A percentile compares a stretch with the other conserved stretches of the same genome.
phyloP scores from a whole-genome alignment of 1,140 invertebrate genomes.

The Andricus grossulariae region DNA sequence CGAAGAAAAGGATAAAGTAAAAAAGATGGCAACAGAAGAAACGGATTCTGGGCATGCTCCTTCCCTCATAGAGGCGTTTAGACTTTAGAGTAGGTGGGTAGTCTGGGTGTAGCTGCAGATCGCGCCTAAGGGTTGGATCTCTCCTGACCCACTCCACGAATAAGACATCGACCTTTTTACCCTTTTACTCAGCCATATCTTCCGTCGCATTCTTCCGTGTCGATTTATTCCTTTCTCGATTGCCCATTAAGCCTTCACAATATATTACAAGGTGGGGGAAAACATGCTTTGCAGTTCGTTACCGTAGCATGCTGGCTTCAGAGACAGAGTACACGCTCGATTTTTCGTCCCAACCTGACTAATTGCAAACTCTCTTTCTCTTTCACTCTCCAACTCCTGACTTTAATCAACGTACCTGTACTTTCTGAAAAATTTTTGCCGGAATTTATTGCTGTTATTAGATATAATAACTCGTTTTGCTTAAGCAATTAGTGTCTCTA shows the following conservation, averaged over 20 bases:
- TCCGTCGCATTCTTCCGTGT: slow-evolving; percentile 25
- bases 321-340: slow-evolving; percentile 9
- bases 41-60: background rate
- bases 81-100: slow-evolving; percentile 38
- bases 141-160: slow-evolving; percentile 65
- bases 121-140: slow-evolving; percentile 43
- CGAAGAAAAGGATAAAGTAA: background rate
- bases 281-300: slow-evolving; percentile 42
- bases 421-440: background rate
- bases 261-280: slow-evolving; percentile 40
- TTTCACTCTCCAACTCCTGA: background rate
- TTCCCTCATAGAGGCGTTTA: background rate
- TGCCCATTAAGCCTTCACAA: slow-evolving; percentile 46
- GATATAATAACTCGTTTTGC: background rate
- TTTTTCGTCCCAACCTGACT: slow-evolving; percentile 27
- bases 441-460: background rate
- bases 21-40: background rate
- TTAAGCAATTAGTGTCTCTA: background rate
- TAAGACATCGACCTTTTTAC: slow-evolving; percentile 45
- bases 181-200: slow-evolving; percentile 44
- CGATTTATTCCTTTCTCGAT: slow-evolving; percentile 33
- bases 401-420: slow-evolving; percentile 4
- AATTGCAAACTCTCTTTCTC: slow-evolving; percentile 18
- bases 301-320: background rate
- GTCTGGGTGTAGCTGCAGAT: slow-evolving; percentile 16